Percentiles rank a stretch among this genome's conserved stretches.
These are phyloP conservation scores for Peromyscus aztecus DNA, from an alignment of 2,797 vertebrate species.

Conservation along the genomic window DNA sequence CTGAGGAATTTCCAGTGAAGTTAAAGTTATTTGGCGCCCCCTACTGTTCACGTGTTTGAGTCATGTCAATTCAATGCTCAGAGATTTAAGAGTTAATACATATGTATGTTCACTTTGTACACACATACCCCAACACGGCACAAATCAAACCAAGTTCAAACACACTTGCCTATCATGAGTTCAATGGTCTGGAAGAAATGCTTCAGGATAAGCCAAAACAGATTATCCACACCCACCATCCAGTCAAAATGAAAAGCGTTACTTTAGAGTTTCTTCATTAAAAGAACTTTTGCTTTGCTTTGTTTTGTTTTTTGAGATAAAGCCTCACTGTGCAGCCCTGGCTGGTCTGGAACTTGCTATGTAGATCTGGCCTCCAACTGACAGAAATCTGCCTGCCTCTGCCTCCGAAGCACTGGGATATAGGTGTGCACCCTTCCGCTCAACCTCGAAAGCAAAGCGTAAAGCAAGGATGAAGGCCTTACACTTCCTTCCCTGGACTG, in stretches of 20 bases:
- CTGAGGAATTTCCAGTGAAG: constrained; percentile 39
- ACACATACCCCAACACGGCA: neutral
- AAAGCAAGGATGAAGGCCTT: neutral
- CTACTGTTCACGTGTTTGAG: constrained; percentile 73
- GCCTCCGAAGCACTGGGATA: neutral
- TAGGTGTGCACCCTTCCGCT: neutral
- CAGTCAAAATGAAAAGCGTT: constrained; percentile 5
- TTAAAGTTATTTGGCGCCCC: constrained; percentile 70
- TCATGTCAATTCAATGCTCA: constrained; percentile 28
- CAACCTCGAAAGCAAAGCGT: neutral
- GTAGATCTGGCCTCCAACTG: neutral
- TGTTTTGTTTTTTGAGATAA: neutral
- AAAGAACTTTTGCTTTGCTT: neutral
- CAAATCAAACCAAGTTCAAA: constrained; percentile 5
- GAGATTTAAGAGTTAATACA: constrained; percentile 10
- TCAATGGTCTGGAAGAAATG: constrained; percentile 33
- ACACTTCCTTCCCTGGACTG: neutral
- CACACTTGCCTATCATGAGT: neutral
- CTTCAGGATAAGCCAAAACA: constrained; percentile 8
- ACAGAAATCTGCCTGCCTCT: neutral
- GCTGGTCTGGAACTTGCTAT: neutral
- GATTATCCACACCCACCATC: neutral
- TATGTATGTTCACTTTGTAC: neutral
- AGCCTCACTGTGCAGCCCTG: no score
- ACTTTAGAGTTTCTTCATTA: constrained; percentile 40